Conservation (phyloP, 1,140 invertebrate species). For the Bombus breviceps region DNA sequence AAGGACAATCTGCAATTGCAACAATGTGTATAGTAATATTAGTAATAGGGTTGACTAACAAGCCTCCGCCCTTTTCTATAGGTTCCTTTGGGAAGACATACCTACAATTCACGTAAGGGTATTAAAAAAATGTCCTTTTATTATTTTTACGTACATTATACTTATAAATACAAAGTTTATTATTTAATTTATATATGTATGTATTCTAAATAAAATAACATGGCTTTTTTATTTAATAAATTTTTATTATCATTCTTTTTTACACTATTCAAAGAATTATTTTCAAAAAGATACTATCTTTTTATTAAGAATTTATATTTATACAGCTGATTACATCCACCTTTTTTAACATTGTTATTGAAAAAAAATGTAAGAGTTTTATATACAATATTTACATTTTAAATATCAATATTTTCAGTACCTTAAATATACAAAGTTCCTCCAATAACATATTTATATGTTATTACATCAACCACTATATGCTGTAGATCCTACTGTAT, state of each 20-base stretch:
- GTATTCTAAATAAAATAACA: neutral
- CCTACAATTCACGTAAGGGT: too few species aligned
- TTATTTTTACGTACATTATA: neutral
- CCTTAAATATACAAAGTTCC: neutral
- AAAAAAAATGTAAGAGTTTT: slow-evolving; percentile 8
- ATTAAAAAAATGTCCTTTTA: neutral
- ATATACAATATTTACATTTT: slow-evolving; percentile 53
- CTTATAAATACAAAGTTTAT: neutral
- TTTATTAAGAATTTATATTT: slow-evolving; percentile 3
- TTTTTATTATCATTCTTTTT: neutral
- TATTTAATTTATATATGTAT: neutral
- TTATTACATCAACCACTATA: neutral
- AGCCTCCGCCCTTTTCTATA: slow-evolving; percentile 43
- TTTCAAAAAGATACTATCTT: neutral
- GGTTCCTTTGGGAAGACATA: neutral
- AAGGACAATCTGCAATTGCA: slow-evolving; percentile 62
- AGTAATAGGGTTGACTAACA: slow-evolving; percentile 25
- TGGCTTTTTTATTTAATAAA: neutral
- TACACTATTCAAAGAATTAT: neutral
- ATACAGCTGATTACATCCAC: neutral
- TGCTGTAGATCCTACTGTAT: neutral
- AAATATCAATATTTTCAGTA: neutral
- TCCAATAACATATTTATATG: neutral
- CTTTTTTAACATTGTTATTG: neutral
- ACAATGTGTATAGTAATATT: slow-evolving; percentile 47